Percentiles rank a stretch among this genome's conserved stretches.
phyloP scores from a whole-genome alignment of 1,140 invertebrate genomes.

The Pogonomyrmex californicus region DNA sequence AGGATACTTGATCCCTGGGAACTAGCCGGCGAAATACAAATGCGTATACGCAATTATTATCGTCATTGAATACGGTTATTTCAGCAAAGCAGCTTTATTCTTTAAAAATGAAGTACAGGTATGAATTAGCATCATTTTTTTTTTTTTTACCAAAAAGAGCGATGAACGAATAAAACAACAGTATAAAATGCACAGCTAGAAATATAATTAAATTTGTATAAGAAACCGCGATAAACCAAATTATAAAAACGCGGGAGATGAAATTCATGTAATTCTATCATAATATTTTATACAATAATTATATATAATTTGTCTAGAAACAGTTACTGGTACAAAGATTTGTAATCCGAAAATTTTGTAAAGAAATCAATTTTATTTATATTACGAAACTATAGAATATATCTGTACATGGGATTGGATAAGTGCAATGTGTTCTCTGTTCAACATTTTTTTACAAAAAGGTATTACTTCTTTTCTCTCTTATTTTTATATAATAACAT shows the following conservation, averaged over 20 bases:
- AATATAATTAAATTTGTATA: constrained; percentile 1
- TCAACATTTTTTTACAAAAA: constrained; percentile 20
- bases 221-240: background rate
- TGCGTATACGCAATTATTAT: constrained; percentile 25
- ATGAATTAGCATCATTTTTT: background rate
- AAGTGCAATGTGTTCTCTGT: background rate
- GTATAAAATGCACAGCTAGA: background rate
- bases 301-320: background rate
- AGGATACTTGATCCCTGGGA: constrained; percentile 36
- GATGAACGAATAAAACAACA: background rate
- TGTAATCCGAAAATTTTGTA: background rate
- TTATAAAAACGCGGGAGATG: background rate
- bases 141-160: too few species aligned
- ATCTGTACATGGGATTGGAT: background rate
- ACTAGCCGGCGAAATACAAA: constrained; percentile 10
- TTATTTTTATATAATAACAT: background rate
- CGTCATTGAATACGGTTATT: constrained; percentile 25
- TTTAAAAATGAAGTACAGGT: background rate
- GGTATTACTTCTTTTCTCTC: too few species aligned
- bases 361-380: background rate
- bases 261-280: background rate
- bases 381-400: background rate
- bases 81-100: background rate
- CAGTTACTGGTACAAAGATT: background rate
- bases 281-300: background rate